phyloP scores from a whole-genome alignment of 2,113 vertebrate genomes.

The Rhea americana region DNA sequence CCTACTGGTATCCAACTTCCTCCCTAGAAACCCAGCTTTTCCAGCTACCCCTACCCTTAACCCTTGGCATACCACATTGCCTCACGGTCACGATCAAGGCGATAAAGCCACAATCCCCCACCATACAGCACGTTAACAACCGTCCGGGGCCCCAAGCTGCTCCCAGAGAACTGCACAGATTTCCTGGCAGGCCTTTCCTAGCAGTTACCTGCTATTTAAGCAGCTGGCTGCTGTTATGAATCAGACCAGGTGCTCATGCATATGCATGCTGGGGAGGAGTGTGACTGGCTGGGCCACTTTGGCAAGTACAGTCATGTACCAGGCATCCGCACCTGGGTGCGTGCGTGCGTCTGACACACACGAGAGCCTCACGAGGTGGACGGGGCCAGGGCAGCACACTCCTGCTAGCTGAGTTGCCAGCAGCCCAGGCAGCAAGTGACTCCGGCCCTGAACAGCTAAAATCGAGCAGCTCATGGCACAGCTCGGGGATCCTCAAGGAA shows the following conservation, averaged over 20 bases:
- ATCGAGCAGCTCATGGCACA: not conserved
- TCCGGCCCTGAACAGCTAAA: not conserved
- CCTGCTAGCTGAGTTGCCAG: no score
- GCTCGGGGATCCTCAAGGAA: not conserved
- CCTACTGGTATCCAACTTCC: not conserved
- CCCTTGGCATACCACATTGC: not conserved
- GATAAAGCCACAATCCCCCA: not conserved
- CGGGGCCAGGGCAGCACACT: not conserved
- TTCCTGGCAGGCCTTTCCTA: not conserved
- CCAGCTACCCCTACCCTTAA: not conserved
- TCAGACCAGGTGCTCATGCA: not conserved
- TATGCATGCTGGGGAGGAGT: not conserved
- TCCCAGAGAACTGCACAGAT: not conserved
- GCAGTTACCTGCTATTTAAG: not conserved
- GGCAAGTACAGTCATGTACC: not conserved
- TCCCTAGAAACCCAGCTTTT: not conserved
- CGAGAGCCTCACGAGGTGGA: rapidly evolving
- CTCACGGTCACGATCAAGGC: not conserved
- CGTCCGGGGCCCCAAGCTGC: not conserved
- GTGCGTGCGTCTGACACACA: rapidly evolving
- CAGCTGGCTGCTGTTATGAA: not conserved
- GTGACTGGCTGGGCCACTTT: not conserved
- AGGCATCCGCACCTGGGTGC: not conserved
- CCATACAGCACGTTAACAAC: not conserved
- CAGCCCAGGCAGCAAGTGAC: not conserved